Evolutionary conservation across 35 echinoderm and acorn worm species (phyloP).

Genomic region (Diadema setosum): DNA sequence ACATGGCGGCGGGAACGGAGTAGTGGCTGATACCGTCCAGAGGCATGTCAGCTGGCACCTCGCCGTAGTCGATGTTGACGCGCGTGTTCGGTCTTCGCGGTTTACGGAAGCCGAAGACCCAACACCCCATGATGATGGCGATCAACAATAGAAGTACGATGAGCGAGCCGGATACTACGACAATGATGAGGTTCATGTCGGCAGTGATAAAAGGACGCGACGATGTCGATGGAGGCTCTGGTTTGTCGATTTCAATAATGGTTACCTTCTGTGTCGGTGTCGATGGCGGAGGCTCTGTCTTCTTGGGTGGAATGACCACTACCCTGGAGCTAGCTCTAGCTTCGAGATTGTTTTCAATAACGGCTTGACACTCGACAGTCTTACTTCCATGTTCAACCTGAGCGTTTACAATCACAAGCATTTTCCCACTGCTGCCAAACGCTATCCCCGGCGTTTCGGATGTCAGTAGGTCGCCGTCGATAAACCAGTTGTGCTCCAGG

Average conservation of each 20-base stretch:
- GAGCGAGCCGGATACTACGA: constrained; percentile 56
- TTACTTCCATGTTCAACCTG: constrained; percentile 22
- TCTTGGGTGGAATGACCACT: constrained; percentile 43
- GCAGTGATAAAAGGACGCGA: constrained; percentile 1
- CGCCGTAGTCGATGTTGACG: constrained; percentile 34
- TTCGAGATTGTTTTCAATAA: constrained; percentile 38
- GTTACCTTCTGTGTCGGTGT: not conserved
- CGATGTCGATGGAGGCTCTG: not conserved
- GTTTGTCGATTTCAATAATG: not conserved
- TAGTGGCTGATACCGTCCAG: constrained; percentile 47
- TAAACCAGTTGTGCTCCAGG: constrained; percentile 46
- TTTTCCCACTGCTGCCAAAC: constrained; percentile 35
- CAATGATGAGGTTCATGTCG: constrained; percentile 44
- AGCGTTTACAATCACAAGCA: constrained; percentile 52
- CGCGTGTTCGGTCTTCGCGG: constrained; percentile 43
- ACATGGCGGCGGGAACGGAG: constrained; percentile 31
- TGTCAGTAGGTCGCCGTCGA: not conserved
- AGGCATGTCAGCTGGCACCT: not conserved
- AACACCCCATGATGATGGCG: constrained; percentile 64
- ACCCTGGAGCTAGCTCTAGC: constrained; percentile 41
- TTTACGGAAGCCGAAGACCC: constrained; percentile 59
- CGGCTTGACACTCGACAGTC: constrained; percentile 45
- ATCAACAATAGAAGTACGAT: constrained; percentile 60
- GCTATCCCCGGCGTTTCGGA: constrained; percentile 10
- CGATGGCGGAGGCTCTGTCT: not conserved